phyloP scores from a whole-genome alignment of 92 coral and sea anemone genomes.

The Blastomussa wellsi region DNA sequence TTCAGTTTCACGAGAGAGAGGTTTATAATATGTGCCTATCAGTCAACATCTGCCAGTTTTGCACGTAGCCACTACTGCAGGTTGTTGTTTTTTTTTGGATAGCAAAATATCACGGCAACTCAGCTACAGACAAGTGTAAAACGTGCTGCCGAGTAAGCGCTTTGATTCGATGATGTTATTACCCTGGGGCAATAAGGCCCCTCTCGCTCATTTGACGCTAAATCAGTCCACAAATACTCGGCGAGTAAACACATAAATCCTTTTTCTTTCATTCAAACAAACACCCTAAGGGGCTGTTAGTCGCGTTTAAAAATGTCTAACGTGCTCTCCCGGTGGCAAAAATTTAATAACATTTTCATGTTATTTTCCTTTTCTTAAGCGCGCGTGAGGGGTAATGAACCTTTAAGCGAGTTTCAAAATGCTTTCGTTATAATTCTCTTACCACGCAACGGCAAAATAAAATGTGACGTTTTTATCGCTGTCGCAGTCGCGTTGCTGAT shows the following conservation, averaged over 20 bases:
- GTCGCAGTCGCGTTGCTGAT: slow-evolving; percentile 3
- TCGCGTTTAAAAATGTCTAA: not conserved
- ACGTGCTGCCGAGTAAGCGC: not conserved
- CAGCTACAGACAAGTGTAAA: not conserved
- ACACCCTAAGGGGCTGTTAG: slow-evolving; percentile 4
- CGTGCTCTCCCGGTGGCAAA: slow-evolving; percentile 9
- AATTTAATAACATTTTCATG: not conserved
- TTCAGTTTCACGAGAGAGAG: not conserved
- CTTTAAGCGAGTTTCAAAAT: slow-evolving; percentile 16
- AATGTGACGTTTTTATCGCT: slow-evolving; percentile 26
- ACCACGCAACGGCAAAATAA: slow-evolving; percentile 18
- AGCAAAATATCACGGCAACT: not conserved
- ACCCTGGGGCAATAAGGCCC: slow-evolving; percentile 41
- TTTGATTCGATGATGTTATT: not conserved
- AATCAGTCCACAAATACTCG: slow-evolving; percentile 12
- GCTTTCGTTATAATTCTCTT: not conserved
- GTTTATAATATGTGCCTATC: not conserved
- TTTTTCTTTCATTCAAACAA: slow-evolving; percentile 4
- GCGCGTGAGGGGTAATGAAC: not conserved
- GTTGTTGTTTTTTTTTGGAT: not conserved
- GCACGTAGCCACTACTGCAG: not conserved
- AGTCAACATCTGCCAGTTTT: not conserved
- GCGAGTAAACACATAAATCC: slow-evolving; percentile 25
- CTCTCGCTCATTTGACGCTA: slow-evolving; percentile 1
- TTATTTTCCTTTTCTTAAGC: not conserved